Evolutionary conservation across 2,888 invertebrate species (phyloP).

Genomic region (Patella depressa): DNA sequence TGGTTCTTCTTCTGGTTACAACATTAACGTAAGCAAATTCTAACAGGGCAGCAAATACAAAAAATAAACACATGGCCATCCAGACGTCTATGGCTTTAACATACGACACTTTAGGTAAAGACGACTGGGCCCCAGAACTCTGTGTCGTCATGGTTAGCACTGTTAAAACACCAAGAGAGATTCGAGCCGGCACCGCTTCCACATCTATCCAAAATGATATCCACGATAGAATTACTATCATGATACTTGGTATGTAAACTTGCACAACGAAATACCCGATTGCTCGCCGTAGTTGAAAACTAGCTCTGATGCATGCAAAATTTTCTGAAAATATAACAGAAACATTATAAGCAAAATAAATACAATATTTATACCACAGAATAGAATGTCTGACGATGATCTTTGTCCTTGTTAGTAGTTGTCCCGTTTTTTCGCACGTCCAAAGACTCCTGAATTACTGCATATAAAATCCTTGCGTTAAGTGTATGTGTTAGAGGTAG

Average conservation of each 20-base stretch:
- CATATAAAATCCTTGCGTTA: background rate
- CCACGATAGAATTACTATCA: constrained; percentile 97
- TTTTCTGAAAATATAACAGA: constrained; percentile 11
- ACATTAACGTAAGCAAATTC: constrained; percentile 89
- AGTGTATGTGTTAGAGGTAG: background rate
- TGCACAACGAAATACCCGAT: constrained; percentile 90
- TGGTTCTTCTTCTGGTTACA: constrained; percentile 29
- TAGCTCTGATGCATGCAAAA: constrained; percentile 22
- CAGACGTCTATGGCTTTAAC: constrained; percentile 86
- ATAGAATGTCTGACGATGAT: too few species aligned
- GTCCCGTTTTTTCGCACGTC: too few species aligned
- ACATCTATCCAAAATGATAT: constrained; percentile 92
- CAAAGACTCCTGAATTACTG: too few species aligned
- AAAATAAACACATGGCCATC: constrained; percentile 81
- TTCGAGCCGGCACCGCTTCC: constrained; percentile 90
- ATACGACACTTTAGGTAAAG: constrained; percentile 90
- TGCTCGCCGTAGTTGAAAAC: constrained; percentile 14
- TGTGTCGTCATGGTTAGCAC: constrained; percentile 84
- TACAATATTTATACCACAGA: too few species aligned
- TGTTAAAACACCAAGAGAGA: constrained; percentile 89
- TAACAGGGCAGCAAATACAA: constrained; percentile 85
- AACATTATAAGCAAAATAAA: too few species aligned
- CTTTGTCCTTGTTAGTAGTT: too few species aligned
- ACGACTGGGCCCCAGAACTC: constrained; percentile 91
- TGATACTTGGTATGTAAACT: constrained; percentile 90